Conservation (phyloP, 2,888 invertebrate genomes). For the Cerceris rybyensis region DNA sequence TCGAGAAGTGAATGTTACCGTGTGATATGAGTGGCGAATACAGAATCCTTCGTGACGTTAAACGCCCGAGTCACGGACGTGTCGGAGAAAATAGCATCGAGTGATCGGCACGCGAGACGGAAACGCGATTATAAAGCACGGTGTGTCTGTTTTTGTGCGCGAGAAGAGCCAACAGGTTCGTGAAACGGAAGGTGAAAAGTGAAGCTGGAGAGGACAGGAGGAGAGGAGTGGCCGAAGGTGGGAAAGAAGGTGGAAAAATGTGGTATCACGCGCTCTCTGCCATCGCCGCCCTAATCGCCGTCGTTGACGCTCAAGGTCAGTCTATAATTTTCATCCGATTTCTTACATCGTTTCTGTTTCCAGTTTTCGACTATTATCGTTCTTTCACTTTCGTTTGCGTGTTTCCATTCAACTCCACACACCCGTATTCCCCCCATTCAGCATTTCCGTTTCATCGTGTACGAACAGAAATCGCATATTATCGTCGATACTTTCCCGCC, state of each 20-base stretch:
- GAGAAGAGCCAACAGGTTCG: constrained; percentile 11
- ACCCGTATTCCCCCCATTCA: not conserved
- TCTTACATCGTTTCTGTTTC: not conserved
- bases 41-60: constrained; percentile 49
- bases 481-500: not conserved
- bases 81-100: constrained; percentile 44
- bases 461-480: not conserved
- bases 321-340: constrained; percentile 29
- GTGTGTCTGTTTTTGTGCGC: constrained; percentile 28
- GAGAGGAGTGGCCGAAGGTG: constrained; percentile 29
- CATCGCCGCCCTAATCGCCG: constrained; percentile 72
- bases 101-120: constrained; percentile 52
- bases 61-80: constrained; percentile 53
- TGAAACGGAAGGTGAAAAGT: constrained; percentile 17
- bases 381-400: not conserved
- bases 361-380: constrained; percentile 2
- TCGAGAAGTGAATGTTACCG: constrained; percentile 2
- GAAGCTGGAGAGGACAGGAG: constrained; percentile 19
- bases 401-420: constrained; percentile 16
- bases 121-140: constrained; percentile 37
- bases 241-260: constrained; percentile 61
- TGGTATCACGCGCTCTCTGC: constrained; percentile 73
- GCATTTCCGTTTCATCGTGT: not conserved
- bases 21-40: constrained; percentile 52
- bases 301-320: constrained; percentile 79